Base-by-base conservation (phyloP, 1,140 invertebrate species). In the Zeugodacus cucurbitae region DNA sequence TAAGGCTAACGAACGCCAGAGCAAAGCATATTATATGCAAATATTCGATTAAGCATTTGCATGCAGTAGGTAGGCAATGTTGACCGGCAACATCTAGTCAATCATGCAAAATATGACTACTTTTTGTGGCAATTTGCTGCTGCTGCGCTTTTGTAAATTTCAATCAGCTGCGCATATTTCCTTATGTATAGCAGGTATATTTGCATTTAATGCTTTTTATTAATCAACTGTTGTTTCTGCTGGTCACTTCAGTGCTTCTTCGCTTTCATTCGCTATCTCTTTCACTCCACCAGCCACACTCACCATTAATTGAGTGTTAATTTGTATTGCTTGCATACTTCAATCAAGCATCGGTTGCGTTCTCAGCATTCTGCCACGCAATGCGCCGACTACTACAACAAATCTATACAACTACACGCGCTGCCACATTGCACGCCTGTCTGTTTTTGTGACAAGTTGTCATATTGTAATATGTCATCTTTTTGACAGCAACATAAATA, bases 401-500 rank as follows among this genome's bases (percentile, higher is more conserved):
- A 62, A 62, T 26, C n/a, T 62, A 62, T 62, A 59, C n/a, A 85
- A 26, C 2, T 41, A n/a, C 54, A 44, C 54, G 26, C 82, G 7
- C 14, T n/a, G 48, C 48, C 2, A 59, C 34, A 62, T 87, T 87
- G 54, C 54, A 87, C 8, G 85, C 85, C 58, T 87, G 54, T 87
- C 54, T 37, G 85, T 62, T 62, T 62, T 58, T 87, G 32, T 87
- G 85, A 87, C 85, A 87, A 87, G 29, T 87, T 87, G 57, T 87
- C 85, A 87, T 87, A 87, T 59, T 87, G 54, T 87, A 62, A 59
- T 82, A 82, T 87, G 85, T 87, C 85, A 87, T 87, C 54, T 58
- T 87, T 87, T 41, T 87, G 85, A 87, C 85, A 87, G 54, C 58
- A 87, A 87, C 85, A 59, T 87, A 87, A 87, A 87, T 87, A 87